Evolutionary conservation across 1,140 invertebrate species (phyloP), one percentile per base, ranked within the genome.

Genomic region (Spodoptera frugiperda): DNA sequence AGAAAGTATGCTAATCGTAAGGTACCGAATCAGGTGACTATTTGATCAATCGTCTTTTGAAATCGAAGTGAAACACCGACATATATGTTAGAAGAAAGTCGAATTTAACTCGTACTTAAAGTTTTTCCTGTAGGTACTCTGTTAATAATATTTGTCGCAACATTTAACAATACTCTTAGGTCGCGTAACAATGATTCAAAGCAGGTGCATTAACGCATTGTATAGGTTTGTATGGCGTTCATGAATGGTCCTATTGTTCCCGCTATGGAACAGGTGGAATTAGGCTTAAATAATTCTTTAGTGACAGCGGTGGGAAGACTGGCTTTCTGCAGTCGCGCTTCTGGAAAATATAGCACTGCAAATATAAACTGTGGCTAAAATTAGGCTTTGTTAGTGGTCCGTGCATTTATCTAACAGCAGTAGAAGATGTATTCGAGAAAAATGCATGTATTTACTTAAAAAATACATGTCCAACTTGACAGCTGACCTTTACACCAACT

Each of bases 141-240:
- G 33, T 9, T 39, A 9, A 9, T 0, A 39, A 39, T 39, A 39
- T 39, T 39, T 39, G 33, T 17, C 49, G 15, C 15, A 48, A 21
- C 14, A 48, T 46, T 25, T 8, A 65, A 46, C 44, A 14, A 48
- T 25, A 21, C 44, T 39, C 59, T 61, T 9, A 15, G 57, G 21
- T 48, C 61, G 33, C 63, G 44, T 67, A 67, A 49, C 63, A 67
- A 57, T 21, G 53, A 73, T 73, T 61, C 71, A 59, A 73, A 30
- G 44, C 71, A 61, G 71, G 71, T 73, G 71, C 71, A 73, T 61
- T 49, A 67, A 17, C 46, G 39, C 39, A 73, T 73, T 73, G 71
- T 73, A 30, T 25, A 33, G 70, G 9, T 61, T 49, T n/a, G 54
- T 73, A 59, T 73, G 55, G 71, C 71, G 25, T 12, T 48, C 46